Conservation (phyloP, 2,888 invertebrate species). For the Sicus ferrugineus region DNA sequence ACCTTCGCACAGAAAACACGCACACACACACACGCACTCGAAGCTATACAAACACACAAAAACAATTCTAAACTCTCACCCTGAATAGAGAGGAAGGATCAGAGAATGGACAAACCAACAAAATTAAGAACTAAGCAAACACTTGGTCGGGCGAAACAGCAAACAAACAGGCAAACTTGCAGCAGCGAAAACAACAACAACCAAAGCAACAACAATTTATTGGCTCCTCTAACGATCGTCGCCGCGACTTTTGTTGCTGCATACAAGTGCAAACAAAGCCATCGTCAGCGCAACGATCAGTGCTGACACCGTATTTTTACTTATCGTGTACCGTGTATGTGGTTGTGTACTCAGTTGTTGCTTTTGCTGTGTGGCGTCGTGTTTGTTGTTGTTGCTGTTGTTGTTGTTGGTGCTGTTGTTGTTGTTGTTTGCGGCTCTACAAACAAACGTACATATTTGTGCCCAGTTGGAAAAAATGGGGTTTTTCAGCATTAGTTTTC, state of each 20-base stretch:
- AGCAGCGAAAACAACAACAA: slow-evolving; percentile 29
- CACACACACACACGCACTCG: too few relatives aligned
- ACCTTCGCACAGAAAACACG: too few relatives aligned
- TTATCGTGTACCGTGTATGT: neutral
- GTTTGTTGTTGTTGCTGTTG: slow-evolving; percentile 14
- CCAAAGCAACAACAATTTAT: neutral
- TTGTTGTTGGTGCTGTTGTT: neutral
- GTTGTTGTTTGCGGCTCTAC: too few relatives aligned
- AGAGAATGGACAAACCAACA: neutral
- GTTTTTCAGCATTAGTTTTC: too few relatives aligned
- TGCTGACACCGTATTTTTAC: too few relatives aligned
- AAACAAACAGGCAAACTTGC: neutral
- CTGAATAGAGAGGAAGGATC: neutral
- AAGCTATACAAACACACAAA: too few relatives aligned
- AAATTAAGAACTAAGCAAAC: neutral
- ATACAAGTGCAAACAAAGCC: slow-evolving; percentile 27
- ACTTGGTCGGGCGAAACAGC: neutral
- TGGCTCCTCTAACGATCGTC: slow-evolving; percentile 15
- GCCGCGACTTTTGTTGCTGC: too few relatives aligned
- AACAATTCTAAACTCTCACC: too few relatives aligned
- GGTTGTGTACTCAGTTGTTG: neutral
- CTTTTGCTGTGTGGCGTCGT: slow-evolving; percentile 1
- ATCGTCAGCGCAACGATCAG: slow-evolving; percentile 8
- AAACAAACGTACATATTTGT: neutral
- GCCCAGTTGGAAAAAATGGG: neutral